Evolutionary conservation across 2,797 vertebrate species (phyloP).

Genomic region (Vespertilio murinus): DNA sequence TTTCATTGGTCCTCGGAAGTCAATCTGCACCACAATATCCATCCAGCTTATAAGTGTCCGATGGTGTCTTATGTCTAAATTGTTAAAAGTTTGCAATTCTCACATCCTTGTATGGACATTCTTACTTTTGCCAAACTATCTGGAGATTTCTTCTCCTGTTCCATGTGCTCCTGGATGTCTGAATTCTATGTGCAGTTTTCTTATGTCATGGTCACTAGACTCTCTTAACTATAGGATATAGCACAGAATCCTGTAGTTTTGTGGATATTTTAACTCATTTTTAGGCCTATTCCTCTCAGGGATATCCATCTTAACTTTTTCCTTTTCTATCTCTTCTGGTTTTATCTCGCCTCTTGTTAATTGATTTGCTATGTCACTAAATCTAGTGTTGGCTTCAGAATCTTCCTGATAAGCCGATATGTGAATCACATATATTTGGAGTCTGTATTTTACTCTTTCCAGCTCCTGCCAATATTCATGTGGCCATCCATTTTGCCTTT

Average conservation of each 20-base stretch:
- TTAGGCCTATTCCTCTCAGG: neutral
- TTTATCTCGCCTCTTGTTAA: neutral
- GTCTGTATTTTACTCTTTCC: neutral
- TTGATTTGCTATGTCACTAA: neutral
- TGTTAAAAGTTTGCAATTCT: neutral
- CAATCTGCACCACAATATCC: neutral
- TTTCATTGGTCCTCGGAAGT: neutral
- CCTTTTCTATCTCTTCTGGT: neutral
- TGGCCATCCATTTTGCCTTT: neutral
- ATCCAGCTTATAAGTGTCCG: neutral
- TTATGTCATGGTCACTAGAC: neutral
- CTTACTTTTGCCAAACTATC: neutral
- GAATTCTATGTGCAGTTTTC: neutral
- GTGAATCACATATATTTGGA: neutral
- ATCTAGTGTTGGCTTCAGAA: neutral
- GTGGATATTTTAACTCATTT: neutral
- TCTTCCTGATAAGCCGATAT: neutral
- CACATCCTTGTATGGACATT: neutral
- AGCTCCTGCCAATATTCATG: neutral
- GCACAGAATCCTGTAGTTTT: neutral
- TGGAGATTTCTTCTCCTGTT: neutral
- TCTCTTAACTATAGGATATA: neutral
- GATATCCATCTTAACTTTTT: neutral
- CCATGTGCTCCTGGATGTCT: neutral
- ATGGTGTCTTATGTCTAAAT: neutral